These are phyloP conservation scores for Hydrolagus affinis DNA, from an alignment of 2,113 vertebrate species.

Conservation along the genomic window DNA sequence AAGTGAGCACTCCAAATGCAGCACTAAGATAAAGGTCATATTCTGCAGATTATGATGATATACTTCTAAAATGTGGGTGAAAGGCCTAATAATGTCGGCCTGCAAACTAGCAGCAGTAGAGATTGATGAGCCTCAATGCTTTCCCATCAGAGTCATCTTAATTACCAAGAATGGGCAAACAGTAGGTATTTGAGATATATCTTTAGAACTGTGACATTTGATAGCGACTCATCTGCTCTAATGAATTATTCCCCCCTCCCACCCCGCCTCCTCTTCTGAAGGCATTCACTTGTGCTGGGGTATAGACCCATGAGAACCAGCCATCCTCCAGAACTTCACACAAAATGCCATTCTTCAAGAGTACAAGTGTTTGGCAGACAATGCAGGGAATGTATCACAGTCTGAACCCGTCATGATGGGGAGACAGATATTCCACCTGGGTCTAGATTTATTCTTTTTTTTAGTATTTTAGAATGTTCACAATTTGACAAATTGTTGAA, in stretches of 20 bases:
- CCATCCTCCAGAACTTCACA: no score
- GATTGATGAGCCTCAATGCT: neutral
- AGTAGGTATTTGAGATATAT: neutral
- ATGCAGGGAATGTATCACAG: no score
- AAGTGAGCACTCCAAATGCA: constrained; percentile 16
- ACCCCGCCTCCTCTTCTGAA: no score
- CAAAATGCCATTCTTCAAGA: no score
- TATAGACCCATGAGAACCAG: no score
- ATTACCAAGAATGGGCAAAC: neutral
- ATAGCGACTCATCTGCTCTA: neutral
- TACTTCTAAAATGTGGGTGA: constrained; percentile 24
- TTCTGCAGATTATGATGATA: constrained; percentile 30
- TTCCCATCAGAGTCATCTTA: neutral
- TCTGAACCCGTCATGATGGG: no score
- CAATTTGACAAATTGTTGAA: no score
- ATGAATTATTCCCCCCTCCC: neutral
- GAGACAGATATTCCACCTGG: no score
- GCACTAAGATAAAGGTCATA: constrained; percentile 28
- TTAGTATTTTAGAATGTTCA: no score
- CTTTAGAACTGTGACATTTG: neutral
- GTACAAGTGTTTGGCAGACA: no score
- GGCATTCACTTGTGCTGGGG: no score
- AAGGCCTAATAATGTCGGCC: neutral
- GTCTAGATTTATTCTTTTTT: no score
- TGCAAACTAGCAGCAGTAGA: neutral